These are phyloP conservation scores for Columba janthina DNA, from an alignment of 2,113 vertebrate species.

Conservation along the genomic window DNA sequence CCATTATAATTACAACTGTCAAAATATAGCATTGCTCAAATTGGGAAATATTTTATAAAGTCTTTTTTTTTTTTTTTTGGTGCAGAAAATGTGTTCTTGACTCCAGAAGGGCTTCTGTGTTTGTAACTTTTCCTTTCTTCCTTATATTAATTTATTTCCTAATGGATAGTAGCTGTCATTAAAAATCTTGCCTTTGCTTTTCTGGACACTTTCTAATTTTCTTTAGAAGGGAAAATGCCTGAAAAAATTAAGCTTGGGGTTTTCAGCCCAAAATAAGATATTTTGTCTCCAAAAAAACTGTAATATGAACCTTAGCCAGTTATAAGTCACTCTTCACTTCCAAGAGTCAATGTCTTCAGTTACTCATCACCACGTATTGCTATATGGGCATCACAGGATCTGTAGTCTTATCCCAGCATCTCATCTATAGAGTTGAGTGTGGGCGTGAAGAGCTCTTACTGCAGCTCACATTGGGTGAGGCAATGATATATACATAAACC, in stretches of 20 bases:
- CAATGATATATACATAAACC: neutral
- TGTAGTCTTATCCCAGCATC: neutral
- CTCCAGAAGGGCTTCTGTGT: neutral
- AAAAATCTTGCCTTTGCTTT: neutral
- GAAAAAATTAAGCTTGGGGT: neutral
- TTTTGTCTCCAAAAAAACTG: neutral
- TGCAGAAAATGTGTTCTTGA: neutral
- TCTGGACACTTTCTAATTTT: neutral
- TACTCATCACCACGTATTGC: neutral
- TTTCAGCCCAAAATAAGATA: neutral
- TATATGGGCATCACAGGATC: neutral
- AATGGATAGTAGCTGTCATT: neutral
- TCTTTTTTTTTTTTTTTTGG: too few relatives aligned
- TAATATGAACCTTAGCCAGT: neutral
- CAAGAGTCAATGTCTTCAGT: neutral
- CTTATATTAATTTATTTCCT: neutral
- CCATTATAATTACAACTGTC: constrained; percentile 63
- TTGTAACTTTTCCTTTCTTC: neutral
- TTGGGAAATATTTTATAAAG: constrained; percentile 9
- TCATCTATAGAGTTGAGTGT: neutral
- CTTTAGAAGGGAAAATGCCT: neutral
- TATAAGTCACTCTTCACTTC: neutral
- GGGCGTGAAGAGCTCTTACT: neutral
- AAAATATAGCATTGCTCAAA: constrained; percentile 35
- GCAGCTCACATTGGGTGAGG: neutral